Evolutionary conservation across 2,797 vertebrate genomes (phyloP), one percentile per base, ranked within the genome.

Genomic region (Gouania willdenowi): DNA sequence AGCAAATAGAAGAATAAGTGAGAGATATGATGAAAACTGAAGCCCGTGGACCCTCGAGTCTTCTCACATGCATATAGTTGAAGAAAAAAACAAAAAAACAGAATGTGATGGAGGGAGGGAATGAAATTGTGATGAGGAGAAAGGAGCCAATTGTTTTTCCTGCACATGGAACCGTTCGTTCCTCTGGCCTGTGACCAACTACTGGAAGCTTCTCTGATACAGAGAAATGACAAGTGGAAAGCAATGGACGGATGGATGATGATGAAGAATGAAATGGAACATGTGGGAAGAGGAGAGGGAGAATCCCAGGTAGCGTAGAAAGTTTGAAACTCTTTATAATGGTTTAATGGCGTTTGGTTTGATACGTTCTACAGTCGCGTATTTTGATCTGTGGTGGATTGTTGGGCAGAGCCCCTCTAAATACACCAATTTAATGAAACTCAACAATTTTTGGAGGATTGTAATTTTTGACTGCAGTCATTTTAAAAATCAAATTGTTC

Each of bases 61-160:
- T 38, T 24, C 23, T 32, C 33, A 12, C 37, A 26, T 45, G 42
- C 24, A 48, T 54, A 32, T 31, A 54, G 39, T 71, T 45, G 41
- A 46, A 66, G 15, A 2, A 41, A 15, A 3, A 7, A 4, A 7
- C 13, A 26, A 42, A 29, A 5, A 39, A 45, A 41, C 29, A 41
- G 50, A 70, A 52, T 22, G 23, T 3, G 23, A 43, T 12, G 21
- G 35, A 64, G 32, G 56, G 38, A 38, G 38, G 38, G 36, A 16
- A 59, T 65, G 59, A 59, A 54, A 69, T 71, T 35, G 61, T 70
- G 62, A 56, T 18, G 35, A 38, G 56, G 35, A 75, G 61, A 81
- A 79, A 69, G 52, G 60, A 70, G 51, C 32, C 32, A 46, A 85
- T 86, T 87, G 83, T 90, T 87, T 71, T 13, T 47, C 62, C 60